Evolutionary conservation across 2,797 vertebrate species (phyloP), one percentile per base, ranked within the genome.

Genomic region (Remorina albescens): DNA sequence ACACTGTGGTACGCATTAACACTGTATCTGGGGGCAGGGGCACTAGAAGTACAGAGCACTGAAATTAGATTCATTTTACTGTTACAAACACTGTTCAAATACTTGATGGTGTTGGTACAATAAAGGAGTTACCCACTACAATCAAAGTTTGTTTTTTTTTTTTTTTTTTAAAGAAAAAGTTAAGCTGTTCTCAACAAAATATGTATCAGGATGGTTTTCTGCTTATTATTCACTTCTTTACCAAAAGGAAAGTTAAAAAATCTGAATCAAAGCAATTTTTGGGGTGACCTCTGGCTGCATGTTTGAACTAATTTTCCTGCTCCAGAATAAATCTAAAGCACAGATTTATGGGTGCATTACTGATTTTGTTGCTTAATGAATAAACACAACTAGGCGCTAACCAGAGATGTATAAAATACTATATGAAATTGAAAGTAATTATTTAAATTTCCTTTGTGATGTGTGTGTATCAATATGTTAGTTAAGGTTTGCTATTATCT

Each of bases 1-100:
- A 16, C 90, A 5, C 44, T 97, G 96, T 0, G 94, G 96, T 97
- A 89, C 5, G 86, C 19, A 69, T 74, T 49, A n/a, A 39, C 56
- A 56, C 34, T 4, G 15, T 42, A 2, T 32, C 19, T 9, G 7
- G 1, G 9, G 11, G 13, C 16, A 39, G 16, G 13, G 5, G n/a
- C 2, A 53, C 10, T 46, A 28, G 34, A 62, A 54, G 8, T n/a
- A 28, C n/a, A 26, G 49, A 37, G 32, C 10, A 19, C 25, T 15
- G 9, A 8, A 42, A 19, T 34, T 16, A 5, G 9, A 26, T 51
- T 23, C 13, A n/a, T 23, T 66, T 28, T 2, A 39, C 19, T 50
- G 34, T 19, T n/a, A 19, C 13, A 21, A 46, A 34, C 13, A 11
- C 9, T 51, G 32, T 39, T 18, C 6, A n/a, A 2, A 8, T 10